Percentiles rank a stretch among this genome's conserved stretches.
Conservation (phyloP, 2,113 vertebrate species). For the Hemiscyllium ocellatum region DNA sequence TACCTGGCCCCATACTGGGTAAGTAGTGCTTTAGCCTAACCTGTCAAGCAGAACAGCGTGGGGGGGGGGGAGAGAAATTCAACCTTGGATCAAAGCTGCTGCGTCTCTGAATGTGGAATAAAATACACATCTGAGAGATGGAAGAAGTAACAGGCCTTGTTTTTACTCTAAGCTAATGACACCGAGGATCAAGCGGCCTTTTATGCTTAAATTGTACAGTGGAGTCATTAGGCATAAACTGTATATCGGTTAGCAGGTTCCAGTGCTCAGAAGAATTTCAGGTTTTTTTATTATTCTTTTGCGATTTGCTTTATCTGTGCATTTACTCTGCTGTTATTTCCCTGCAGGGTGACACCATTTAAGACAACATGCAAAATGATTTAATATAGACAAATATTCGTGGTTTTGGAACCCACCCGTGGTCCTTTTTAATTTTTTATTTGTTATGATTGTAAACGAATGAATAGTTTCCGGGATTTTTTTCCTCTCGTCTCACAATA, state of each 20-base stretch:
- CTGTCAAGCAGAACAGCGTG: neutral
- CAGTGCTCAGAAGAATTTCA: neutral
- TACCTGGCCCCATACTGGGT: neutral
- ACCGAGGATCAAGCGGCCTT: neutral
- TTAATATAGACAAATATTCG: neutral
- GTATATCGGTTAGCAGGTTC: neutral
- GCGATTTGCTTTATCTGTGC: neutral
- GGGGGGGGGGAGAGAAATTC: neutral
- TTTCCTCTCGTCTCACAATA: conserved; percentile 26
- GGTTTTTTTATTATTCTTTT: neutral
- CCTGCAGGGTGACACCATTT: neutral
- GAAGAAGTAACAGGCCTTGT: neutral
- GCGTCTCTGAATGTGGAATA: neutral
- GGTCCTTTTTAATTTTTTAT: neutral
- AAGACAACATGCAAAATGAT: neutral
- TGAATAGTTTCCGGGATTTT: conserved; percentile 40
- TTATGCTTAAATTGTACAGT: neutral
- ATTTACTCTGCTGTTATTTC: neutral
- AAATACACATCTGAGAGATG: neutral
- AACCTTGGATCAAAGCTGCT: conserved; percentile 1
- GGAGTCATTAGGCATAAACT: neutral
- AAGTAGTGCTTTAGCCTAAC: neutral
- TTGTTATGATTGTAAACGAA: conserved; percentile 1
- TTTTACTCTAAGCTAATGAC: neutral
- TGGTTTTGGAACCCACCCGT: neutral